These are phyloP conservation scores for Sylvietta virens DNA, from an alignment of 2,113 vertebrate species.

Conservation along the genomic window DNA sequence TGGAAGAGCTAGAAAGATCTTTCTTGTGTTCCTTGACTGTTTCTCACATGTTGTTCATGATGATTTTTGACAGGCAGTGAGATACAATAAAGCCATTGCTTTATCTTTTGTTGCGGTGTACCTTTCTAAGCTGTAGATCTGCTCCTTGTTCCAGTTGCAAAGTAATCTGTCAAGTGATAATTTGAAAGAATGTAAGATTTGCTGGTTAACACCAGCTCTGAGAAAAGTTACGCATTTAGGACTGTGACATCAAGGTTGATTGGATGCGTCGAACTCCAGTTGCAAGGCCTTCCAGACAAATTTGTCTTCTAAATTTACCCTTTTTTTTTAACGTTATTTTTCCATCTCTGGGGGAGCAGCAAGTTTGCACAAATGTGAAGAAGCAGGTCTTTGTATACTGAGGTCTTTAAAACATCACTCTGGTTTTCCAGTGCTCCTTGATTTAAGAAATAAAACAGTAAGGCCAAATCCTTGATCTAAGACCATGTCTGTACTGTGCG, in stretches of 20 bases:
- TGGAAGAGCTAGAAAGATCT: not conserved
- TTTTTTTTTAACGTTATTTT: not conserved
- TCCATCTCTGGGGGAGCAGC: not conserved
- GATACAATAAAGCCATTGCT: not conserved
- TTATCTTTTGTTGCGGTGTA: not conserved
- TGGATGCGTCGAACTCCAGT: rapidly evolving
- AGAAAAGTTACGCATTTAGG: not conserved
- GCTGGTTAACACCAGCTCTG: not conserved
- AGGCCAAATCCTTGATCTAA: conserved; percentile 10
- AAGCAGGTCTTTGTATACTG: not conserved
- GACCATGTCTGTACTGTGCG: not conserved
- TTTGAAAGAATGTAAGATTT: not conserved
- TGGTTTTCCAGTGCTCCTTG: conserved; percentile 15
- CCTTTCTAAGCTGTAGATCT: not conserved
- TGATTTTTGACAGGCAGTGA: not conserved
- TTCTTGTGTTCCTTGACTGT: not conserved
- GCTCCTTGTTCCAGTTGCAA: not conserved
- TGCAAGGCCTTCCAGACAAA: not conserved
- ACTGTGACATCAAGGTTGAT: not conserved
- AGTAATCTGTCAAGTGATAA: not conserved
- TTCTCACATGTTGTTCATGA: not conserved
- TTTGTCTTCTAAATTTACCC: not conserved
- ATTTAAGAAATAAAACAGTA: conserved; percentile 23
- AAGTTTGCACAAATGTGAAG: not conserved
- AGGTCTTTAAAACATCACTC: conserved; percentile 5